phyloP scores from a whole-genome alignment of 2,113 vertebrate genomes.

The Garra rufa region DNA sequence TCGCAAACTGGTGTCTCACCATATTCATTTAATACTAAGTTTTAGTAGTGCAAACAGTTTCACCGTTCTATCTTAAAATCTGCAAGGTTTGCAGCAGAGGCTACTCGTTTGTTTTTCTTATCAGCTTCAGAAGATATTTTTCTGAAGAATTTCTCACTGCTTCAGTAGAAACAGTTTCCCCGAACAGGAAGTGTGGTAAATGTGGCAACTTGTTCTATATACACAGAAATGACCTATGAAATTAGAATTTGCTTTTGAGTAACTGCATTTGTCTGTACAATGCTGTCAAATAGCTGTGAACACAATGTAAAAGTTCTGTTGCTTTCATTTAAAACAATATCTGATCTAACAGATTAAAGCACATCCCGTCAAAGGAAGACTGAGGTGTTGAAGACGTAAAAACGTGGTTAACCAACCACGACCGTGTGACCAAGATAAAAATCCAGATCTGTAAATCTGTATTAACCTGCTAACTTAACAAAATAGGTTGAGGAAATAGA shows the following conservation, averaged over 20 bases:
- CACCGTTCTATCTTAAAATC: background rate
- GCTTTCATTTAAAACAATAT: too few species aligned
- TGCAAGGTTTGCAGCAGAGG: background rate
- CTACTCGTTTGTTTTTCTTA: background rate
- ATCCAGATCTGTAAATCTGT: background rate
- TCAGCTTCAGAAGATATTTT: background rate
- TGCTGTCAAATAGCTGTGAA: too few species aligned
- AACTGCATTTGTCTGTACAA: too few species aligned
- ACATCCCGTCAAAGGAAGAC: background rate
- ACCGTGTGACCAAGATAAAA: background rate
- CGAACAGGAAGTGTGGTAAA: background rate
- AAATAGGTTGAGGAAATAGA: background rate
- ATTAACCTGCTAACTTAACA: background rate
- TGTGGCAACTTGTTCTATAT: background rate
- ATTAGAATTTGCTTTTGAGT: background rate
- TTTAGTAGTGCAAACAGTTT: too few species aligned
- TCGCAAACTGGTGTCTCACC: too few species aligned
- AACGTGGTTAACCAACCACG: background rate
- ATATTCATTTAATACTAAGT: too few species aligned
- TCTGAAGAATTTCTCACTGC: background rate
- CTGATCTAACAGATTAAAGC: background rate
- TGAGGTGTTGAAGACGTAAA: background rate
- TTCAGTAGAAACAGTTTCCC: constrained; percentile 3
- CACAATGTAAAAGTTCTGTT: too few species aligned
- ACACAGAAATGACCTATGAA: background rate